A percentile compares a stretch with the other conserved stretches of the same genome.
Conservation (phyloP, 2,888 invertebrate species). For the Macrosiphum euphorbiae region DNA sequence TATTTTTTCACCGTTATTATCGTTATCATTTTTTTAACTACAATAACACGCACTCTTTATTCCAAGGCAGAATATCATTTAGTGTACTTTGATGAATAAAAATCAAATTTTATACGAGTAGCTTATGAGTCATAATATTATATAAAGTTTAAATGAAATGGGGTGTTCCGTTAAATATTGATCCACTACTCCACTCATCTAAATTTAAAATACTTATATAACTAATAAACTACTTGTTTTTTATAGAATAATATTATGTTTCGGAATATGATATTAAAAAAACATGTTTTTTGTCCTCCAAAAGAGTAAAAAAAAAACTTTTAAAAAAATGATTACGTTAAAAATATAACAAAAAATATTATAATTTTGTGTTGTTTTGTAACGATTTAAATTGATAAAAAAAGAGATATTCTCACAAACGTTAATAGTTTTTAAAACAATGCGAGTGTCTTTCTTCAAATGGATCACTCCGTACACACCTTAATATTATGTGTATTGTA, state of each 20-base stretch:
- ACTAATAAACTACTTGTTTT: neutral
- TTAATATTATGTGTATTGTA: neutral
- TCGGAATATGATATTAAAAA: neutral
- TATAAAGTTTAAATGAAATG: neutral
- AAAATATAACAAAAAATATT: neutral
- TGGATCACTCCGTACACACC: neutral
- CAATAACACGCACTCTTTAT: neutral
- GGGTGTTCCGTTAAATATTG: neutral
- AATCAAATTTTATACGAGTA: neutral
- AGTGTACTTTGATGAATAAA: neutral
- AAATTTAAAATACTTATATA: neutral
- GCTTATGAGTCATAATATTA: too few species aligned
- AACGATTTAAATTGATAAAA: neutral
- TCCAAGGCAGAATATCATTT: neutral
- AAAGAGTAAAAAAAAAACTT: neutral
- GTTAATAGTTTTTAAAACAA: neutral
- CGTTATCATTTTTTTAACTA: neutral
- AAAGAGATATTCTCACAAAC: neutral
- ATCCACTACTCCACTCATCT: neutral
- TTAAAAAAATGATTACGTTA: neutral
- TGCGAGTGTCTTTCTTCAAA: neutral
- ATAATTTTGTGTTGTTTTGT: neutral
- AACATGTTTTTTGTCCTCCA: neutral
- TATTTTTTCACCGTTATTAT: neutral
- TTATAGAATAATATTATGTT: neutral